These are phyloP conservation scores for Falco concolor DNA, from an alignment of 2,797 vertebrate genomes.

Conservation along the genomic window DNA sequence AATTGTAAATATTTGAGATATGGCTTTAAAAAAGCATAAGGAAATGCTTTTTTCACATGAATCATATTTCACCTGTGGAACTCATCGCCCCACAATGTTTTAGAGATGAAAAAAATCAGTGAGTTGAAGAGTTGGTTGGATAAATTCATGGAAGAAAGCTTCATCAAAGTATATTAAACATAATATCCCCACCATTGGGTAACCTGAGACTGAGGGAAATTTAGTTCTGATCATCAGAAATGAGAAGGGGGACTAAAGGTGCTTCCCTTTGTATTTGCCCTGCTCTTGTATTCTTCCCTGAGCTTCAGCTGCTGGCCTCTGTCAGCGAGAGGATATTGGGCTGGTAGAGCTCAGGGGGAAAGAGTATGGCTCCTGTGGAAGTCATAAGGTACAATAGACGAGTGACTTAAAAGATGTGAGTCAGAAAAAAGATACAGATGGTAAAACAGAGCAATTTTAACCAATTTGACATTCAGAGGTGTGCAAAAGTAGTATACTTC, in stretches of 20 bases:
- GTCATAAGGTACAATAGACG: neutral
- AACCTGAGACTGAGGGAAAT: neutral
- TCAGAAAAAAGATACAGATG: neutral
- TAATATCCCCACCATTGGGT: neutral
- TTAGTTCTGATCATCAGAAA: neutral
- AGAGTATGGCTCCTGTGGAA: neutral
- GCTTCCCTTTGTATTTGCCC: neutral
- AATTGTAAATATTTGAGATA: neutral
- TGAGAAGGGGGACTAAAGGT: neutral
- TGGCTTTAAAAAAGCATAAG: neutral
- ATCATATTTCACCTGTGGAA: neutral
- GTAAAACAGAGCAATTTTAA: neutral
- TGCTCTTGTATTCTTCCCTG: neutral
- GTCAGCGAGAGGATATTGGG: neutral
- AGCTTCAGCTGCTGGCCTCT: neutral
- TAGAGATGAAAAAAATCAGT: neutral
- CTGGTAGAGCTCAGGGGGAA: neutral
- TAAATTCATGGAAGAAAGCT: neutral
- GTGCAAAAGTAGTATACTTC: neutral
- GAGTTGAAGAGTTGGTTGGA: neutral
- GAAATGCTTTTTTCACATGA: neutral
- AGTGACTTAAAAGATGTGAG: neutral
- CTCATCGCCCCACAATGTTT: neutral
- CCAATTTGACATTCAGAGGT: neutral
- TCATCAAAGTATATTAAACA: neutral